Evolutionary conservation across 2,888 invertebrate genomes (phyloP), one percentile per base, ranked within the genome.

Genomic region (Meiosimyza platycephala): DNA sequence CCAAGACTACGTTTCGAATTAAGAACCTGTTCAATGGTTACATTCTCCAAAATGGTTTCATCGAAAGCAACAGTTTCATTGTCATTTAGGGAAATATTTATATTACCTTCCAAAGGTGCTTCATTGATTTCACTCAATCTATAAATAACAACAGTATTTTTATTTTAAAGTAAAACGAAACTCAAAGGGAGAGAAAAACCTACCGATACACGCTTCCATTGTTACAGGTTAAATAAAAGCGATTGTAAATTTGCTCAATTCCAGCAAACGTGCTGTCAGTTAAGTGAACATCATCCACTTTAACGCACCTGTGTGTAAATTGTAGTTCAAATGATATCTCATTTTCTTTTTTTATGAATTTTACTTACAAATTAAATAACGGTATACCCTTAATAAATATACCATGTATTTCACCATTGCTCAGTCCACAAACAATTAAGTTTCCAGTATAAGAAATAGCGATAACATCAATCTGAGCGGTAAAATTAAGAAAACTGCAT

Each of bases 391-490:
- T 85, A 5, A 86, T 83, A 60, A 77, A 84, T 2, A 87, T 80
- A 1, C 86, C 88, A 78, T 86, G 84, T 6, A 87, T 82, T 72
- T 85, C 84, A 15, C 87, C 87, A 76, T 86, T 83, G 4, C 80
- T 79, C 0, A 88, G 77, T 0, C 83, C 84, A 68, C 87, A 87
- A 0, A 87, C 78, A 55, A 87, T 84, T 1, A 88, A 72, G 69
- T 86, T 83, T 7, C 86, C 87, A n/a, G 81, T 82, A 48, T 79
- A 72, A 0, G 87, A 85, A 28, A 85, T 81, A 22, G 80, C 80
- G 4, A 87, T 76, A 0, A 80, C 80, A 76, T 87, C 86, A 48
- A 87, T 85, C 6, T 80, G 72, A 0, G 83, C 77, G 62, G 80
- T 80, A 66, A 87, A 87, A 13, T 81, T 78, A 0, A 87, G 75